Evolutionary conservation across 1,140 invertebrate species (phyloP), one percentile per base, ranked within the genome.

Genomic region (Drosophila kikkawai): DNA sequence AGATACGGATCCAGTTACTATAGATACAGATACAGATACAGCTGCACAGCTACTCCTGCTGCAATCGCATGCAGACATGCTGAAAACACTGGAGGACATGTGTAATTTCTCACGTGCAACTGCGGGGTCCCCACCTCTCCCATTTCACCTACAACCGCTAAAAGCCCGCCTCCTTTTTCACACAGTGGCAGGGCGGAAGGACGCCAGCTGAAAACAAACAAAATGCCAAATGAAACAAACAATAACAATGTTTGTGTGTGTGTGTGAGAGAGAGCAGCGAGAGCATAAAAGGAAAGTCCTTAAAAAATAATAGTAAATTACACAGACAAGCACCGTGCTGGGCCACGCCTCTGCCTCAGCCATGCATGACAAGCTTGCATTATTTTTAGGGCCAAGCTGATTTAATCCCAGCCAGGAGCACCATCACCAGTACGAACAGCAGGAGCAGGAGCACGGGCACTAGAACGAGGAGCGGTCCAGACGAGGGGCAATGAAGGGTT

Each of bases 301-400:
- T 87, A 87, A 87, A 87, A 87, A 80, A 90, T 88, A 87, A 87
- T 87, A 87, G 69, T 87, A 87, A 87, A 87, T 87, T 87, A 79
- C 85, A 90, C 85, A 87, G 61, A 80, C 55, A 69, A 75, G 74
- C 75, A 42, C 50, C 55, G 56, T 39, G 77, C 48, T 65, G 59
- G 50, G 77, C 64, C 73, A 61, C 50, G 42, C 44, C 64, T 41
- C 9, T 63, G 45, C 47, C 65, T 53, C 65, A 44, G 55, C 64
- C 67, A 70, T 80, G 85, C 84, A 87, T 84, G 84, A 87, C 84
- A 87, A 88, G 78, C 68, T 90, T 81, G 84, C 84, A 83, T 87
- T 84, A 82, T 90, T 88, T 87, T 77, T 77, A 69, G 80, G 80
- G 32, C 15, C 75, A 81, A 86, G 79, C 82, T 86, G 82, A 86